phyloP scores from a whole-genome alignment of 2,797 vertebrate species.

The Megaceryle alcyon region DNA sequence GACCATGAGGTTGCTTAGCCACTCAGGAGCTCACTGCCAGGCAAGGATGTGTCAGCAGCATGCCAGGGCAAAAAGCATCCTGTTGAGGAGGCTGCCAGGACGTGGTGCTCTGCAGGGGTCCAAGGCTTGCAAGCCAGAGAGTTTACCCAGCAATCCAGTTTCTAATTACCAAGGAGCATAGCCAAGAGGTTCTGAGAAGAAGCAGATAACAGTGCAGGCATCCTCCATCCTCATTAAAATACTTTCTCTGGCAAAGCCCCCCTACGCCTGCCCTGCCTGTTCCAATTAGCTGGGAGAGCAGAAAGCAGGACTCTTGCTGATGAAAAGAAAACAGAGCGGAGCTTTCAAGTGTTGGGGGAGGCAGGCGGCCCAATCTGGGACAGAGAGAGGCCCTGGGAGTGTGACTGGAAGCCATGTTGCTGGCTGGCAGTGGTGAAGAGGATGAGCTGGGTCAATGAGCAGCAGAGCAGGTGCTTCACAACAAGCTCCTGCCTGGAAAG shows the following conservation, averaged over 20 bases:
- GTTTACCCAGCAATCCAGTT: background rate
- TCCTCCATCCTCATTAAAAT: conserved; percentile 58
- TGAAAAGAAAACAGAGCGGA: conserved; percentile 50
- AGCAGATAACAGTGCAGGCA: conserved; percentile 15
- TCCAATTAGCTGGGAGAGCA: conserved; percentile 28
- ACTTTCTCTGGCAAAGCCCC: conserved; percentile 7
- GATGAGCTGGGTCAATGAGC: background rate
- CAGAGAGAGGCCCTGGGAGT: background rate
- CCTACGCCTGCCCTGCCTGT: conserved; percentile 21
- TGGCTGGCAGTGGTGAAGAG: background rate
- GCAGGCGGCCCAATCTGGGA: background rate
- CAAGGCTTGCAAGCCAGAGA: background rate
- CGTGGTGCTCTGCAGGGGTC: background rate
- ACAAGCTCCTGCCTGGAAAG: background rate
- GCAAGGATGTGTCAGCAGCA: background rate
- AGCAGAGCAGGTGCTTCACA: background rate
- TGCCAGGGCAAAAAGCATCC: background rate
- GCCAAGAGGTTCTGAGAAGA: conserved; percentile 21
- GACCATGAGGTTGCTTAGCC: accelerated
- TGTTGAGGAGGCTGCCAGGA: background rate
- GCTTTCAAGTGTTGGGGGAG: background rate
- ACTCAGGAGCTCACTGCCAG: accelerated
- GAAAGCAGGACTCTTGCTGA: background rate
- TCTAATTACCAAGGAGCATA: background rate
- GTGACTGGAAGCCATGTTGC: accelerated